Evolutionary conservation across 2,113 vertebrate genomes (phyloP).

Genomic region (Boleophthalmus pectinirostris): DNA sequence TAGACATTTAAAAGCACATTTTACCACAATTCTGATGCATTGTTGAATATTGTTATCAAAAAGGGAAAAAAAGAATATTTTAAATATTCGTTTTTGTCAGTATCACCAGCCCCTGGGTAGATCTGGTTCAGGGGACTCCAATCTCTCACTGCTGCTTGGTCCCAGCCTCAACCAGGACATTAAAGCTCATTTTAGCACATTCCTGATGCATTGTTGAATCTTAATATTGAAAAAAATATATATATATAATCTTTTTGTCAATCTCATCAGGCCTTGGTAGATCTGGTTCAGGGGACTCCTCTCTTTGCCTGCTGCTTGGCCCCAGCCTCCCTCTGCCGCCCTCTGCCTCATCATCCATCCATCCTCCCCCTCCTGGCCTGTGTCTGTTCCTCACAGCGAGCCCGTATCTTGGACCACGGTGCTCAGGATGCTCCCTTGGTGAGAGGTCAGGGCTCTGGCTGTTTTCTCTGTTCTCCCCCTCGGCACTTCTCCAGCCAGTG

Average conservation of each 20-base stretch:
- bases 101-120: too few relatives aligned
- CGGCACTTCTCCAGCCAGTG: conserved; percentile 30
- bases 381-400: conserved; percentile 33
- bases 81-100: too few relatives aligned
- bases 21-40: too few relatives aligned
- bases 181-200: too few relatives aligned
- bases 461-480: conserved; percentile 45
- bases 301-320: conserved; percentile 41
- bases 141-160: conserved; percentile 40
- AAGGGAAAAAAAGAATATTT: too few relatives aligned
- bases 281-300: conserved; percentile 2
- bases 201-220: too few relatives aligned
- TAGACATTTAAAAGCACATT: too few relatives aligned
- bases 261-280: too few relatives aligned
- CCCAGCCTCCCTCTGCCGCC: neutral
- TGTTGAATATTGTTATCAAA: too few relatives aligned
- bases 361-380: conserved; percentile 23
- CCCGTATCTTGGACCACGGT: conserved; percentile 34
- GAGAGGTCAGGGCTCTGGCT: conserved; percentile 62
- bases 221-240: too few relatives aligned
- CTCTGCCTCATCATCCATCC: neutral
- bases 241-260: too few relatives aligned
- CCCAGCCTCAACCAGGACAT: neutral
- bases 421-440: conserved; percentile 53
- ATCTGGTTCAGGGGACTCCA: conserved; percentile 1